Evolutionary conservation across 2,888 invertebrate genomes (phyloP), one percentile per base, ranked within the genome.

Genomic region (Stratiomys singularior): DNA sequence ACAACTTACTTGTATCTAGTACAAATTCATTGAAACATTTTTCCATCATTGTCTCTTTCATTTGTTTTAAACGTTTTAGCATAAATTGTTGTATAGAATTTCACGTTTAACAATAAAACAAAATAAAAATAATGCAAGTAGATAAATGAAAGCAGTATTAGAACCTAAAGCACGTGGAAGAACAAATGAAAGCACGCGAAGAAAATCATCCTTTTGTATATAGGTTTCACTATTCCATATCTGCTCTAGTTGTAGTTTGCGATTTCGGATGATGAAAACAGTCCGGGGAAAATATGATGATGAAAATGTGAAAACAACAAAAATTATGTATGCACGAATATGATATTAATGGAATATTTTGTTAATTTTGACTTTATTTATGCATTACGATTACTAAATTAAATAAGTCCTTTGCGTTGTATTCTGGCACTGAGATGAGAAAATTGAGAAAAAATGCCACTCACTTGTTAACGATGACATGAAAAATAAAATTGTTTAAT

Each of bases 1-100:
- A 60, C 25, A 18, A n/a, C n/a, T n/a, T 60, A 60, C 21, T 60
- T 69, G 47, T 47, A 47, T 69, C 69, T 69, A 69, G 69, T 69
- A 69, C 69, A 69, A 69, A 47, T 69, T 47, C 25, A 25, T 28
- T 11, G 30, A 28, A 23, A 46, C 27, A 69, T 27, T 66, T 23
- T 13, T 60, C 23, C 2, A 1, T 28, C 30, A 30, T 37, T 15
- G 23, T 27, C 1, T 66, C 66, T 66, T 66, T 52, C 52, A 52
- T 52, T 47, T 30, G 25, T 69, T 23, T 64, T 64, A 28, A 30
- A 28, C 13, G 1, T 28, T n/a, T 13, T 60, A 60, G 60, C 37
- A 23, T 21, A 60, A 52, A 60, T 60, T 60, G 60, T 60, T 60
- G 21, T 25, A 21, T 60, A 60, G 60, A 23, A 37, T 60, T 60